phyloP scores from a whole-genome alignment of 2,888 invertebrate species.

The Trachelus iudaicus region DNA sequence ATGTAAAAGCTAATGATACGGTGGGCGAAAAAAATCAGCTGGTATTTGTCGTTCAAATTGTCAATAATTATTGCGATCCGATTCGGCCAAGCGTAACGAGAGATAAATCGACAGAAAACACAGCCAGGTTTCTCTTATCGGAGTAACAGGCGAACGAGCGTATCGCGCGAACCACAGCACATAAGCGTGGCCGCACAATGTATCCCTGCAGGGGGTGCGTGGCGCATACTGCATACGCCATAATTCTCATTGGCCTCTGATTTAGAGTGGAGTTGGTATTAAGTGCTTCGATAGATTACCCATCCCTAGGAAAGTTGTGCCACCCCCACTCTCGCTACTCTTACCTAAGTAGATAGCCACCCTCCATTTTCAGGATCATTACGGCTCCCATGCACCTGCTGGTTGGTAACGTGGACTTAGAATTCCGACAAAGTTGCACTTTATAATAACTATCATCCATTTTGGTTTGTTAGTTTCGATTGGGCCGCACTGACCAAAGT shows the following conservation, averaged over 20 bases:
- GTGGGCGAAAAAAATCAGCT: background rate
- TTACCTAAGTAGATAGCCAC: background rate
- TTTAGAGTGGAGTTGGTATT: slow-evolving; percentile 1
- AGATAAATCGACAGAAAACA: background rate
- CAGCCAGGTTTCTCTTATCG: background rate
- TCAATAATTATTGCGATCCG: background rate
- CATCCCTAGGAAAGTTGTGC: background rate
- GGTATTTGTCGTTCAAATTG: background rate
- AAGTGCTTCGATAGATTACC: slow-evolving; percentile 5
- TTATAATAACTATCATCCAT: background rate
- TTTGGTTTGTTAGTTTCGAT: background rate
- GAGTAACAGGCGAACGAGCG: background rate
- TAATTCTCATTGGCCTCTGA: slow-evolving; percentile 1
- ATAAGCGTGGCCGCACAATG: background rate
- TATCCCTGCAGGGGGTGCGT: background rate
- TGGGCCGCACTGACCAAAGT: background rate
- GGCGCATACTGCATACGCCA: background rate
- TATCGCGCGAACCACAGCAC: background rate
- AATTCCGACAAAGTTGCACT: background rate
- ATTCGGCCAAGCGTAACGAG: background rate
- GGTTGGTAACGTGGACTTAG: background rate
- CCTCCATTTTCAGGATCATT: background rate
- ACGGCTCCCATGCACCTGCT: background rate
- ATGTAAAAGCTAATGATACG: background rate
- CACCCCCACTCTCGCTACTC: background rate